These are phyloP conservation scores for Apostichopus japonicus DNA, from an alignment of 35 echinoderm and acorn worm genomes.

Conservation along the genomic window DNA sequence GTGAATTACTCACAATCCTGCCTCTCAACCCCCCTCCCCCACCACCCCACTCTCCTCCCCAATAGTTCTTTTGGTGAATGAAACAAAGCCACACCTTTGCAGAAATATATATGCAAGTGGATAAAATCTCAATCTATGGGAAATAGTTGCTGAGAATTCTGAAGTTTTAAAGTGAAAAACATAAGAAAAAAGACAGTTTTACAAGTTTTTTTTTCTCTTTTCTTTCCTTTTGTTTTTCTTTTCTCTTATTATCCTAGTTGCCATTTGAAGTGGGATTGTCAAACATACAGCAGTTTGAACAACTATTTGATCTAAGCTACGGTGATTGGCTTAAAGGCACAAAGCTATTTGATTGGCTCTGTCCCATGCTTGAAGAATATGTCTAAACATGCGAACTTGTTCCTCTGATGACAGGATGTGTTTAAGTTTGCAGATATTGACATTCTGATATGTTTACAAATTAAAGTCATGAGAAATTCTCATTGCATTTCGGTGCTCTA, in stretches of 20 bases:
- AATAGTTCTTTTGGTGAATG: too few species aligned
- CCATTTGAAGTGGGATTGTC: conserved; percentile 87
- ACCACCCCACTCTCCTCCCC: too few species aligned
- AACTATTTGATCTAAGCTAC: conserved; percentile 94
- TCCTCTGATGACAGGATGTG: neutral
- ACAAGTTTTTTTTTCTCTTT: neutral
- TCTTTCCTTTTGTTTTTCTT: neutral
- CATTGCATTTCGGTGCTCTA: neutral
- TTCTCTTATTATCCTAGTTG: conserved; percentile 68
- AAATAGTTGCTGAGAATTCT: too few species aligned
- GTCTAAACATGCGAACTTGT: neutral
- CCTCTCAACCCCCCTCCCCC: too few species aligned
- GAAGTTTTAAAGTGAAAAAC: too few species aligned
- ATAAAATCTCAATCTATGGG: too few species aligned
- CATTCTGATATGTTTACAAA: neutral
- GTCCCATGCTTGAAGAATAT: conserved; percentile 47
- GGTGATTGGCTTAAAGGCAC: conserved; percentile 75
- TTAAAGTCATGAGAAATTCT: neutral
- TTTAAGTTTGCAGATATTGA: neutral
- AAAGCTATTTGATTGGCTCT: conserved; percentile 80
- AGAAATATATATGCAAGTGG: too few species aligned
- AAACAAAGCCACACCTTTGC: too few species aligned
- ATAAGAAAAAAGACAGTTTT: too few species aligned
- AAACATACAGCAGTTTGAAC: conserved; percentile 81
- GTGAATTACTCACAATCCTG: too few species aligned